Percentiles rank a stretch among this genome's conserved stretches.
These are phyloP conservation scores for Eulemur albifrons DNA, from an alignment of 2,797 vertebrate genomes.

Conservation along the genomic window DNA sequence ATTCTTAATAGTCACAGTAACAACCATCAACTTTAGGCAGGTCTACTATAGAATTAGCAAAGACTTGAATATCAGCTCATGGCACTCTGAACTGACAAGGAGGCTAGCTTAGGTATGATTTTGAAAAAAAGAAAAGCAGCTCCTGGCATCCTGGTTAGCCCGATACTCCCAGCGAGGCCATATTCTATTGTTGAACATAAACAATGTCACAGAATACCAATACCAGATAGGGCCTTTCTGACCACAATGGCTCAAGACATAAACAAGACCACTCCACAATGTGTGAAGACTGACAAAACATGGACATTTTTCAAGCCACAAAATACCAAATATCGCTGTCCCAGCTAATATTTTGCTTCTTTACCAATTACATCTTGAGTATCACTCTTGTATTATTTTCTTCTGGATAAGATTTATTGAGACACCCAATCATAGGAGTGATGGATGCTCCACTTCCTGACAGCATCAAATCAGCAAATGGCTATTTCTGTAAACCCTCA, in stretches of 20 bases:
- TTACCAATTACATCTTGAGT: background rate
- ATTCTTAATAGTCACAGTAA: background rate
- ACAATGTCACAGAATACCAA: background rate
- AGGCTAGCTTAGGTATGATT: background rate
- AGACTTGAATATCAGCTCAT: background rate
- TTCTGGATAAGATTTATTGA: background rate
- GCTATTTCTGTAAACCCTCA: background rate
- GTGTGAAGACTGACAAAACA: too few relatives aligned
- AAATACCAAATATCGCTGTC: background rate
- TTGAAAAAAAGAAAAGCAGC: background rate
- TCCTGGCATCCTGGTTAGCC: background rate
- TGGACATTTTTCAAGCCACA: background rate
- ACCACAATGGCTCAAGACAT: background rate
- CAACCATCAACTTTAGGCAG: background rate
- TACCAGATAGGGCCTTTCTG: background rate
- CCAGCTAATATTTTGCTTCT: background rate
- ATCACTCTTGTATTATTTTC: background rate
- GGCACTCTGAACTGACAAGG: background rate
- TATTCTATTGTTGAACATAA: background rate
- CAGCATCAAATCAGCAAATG: background rate
- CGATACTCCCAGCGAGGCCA: background rate
- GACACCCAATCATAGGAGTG: background rate
- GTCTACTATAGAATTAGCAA: background rate
- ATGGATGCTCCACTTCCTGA: background rate
- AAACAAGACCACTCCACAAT: too few relatives aligned